Base-by-base conservation (phyloP, 1,140 invertebrate genomes). In the Drosophila athabasca region DNA sequence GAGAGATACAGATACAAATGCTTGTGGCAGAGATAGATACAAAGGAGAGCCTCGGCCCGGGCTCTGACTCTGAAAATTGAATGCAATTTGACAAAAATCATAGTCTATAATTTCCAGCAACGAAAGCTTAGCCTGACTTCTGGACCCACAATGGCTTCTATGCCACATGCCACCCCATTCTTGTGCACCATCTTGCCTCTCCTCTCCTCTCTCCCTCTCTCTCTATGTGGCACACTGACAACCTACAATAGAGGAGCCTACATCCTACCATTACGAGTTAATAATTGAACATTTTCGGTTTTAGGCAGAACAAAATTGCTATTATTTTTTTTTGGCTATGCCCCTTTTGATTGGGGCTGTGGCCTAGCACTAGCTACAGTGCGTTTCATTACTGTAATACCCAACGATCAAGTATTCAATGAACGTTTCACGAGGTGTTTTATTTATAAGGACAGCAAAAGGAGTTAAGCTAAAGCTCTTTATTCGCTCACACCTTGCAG, bases 201-300 rank as follows among this genome's bases (percentile, higher is more conserved):
- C 46, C 15, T 46, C 24, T 19, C 9, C 24, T 2, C 17, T 22
- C 8, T 26, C 26, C 44, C 17, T 24, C 24, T 54, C 13, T 49
- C 24, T 26, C 24, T n/a, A 11, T 66, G 22, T 44, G 43, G 15
- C 46, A 45, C 46, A 62, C 49, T 13, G 35, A 39, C 11, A 11
- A 39, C 3, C 35, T 11, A 39, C 11, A 39, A 19, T 19, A 19
- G 17, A 19, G 17, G 17, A 19, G 11, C 3, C 35, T 13, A 46
- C 62, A 73, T 73, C 26, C 67, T 41, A 54, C 61, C 62, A 73
- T 83, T 77, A 66, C 54, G 55, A 62, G 80, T 76, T 83, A 83
- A 83, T 83, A 83, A 83, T 83, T 79, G 75, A 83, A 83, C 61
- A 83, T 79, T 79, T 82, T 70, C 54, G 53, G 79, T 62, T 69